Base-by-base conservation (phyloP, 2,113 vertebrate species). In the Sus scrofa region DNA sequence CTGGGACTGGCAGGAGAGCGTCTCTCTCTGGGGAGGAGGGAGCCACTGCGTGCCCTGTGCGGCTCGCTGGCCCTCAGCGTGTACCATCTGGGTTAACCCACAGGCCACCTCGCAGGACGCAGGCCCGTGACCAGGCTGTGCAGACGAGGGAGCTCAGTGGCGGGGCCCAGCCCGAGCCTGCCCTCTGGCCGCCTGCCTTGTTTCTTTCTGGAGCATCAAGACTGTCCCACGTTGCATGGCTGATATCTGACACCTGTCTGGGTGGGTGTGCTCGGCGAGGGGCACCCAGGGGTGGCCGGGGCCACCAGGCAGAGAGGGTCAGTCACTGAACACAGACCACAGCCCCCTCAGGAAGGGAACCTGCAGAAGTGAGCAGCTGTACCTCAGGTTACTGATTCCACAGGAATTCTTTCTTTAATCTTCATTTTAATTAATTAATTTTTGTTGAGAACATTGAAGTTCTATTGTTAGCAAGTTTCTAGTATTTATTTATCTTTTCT, bases 31-130 rank as follows among this genome's bases (percentile, higher is more conserved):
- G 37, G 37, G 22, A 22, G 12, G 70, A 11, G 30, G 70, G 75
- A 52, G 77, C 74, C 0, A 1, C 44, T 24, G 6, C 0, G 0
- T 6, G 6, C 71, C 0, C 0, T 2, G 0, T 34, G 78, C 27
- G 0, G 32, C 44, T 20, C 6, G 20, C 1, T 32, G 44, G 75
- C 20, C 0, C n/a, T 27, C 50, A 4, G 1, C 11, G 1, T 0
- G 0, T 0, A 5, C 26, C 68, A 15, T 4, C 19, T 16, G 34
- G 10, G 44, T 10, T 52, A 11, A 11, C 6, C 26, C 1, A 14
- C 26, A 6, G 0, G 58, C 16, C 67, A 2, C 58, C 67, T 6
- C 7, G 1, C 0, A 1, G 50, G 7, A 2, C 1, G n/a, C 75
- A 10, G 62, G 50, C 12, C 26, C n/a, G 83, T 34, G 32, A 26